These are phyloP conservation scores for Cheilosia vulpina DNA, from an alignment of 2,888 invertebrate species.

Conservation along the genomic window DNA sequence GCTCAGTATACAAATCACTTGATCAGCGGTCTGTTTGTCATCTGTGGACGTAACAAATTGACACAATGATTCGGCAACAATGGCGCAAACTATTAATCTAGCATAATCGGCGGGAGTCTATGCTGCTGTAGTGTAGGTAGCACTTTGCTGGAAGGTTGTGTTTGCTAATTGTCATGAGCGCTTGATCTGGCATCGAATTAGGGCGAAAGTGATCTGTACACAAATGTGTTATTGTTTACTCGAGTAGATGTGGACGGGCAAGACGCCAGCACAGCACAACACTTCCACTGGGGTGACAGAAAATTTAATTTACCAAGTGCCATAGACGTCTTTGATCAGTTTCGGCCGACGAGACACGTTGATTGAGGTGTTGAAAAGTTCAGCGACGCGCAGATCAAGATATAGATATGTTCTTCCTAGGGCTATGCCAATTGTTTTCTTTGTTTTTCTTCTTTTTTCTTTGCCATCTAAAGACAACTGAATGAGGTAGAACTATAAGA, in stretches of 20 bases:
- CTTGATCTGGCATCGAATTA: conserved; percentile 34
- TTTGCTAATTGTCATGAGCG: conserved; percentile 33
- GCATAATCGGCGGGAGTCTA: conserved; percentile 7
- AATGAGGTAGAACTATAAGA: neutral
- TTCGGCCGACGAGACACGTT: conserved; percentile 27
- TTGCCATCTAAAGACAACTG: neutral
- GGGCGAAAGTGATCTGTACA: conserved; percentile 50
- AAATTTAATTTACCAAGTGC: conserved; percentile 35
- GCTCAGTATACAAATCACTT: conserved; percentile 6
- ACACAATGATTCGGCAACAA: conserved; percentile 22
- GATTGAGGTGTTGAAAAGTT: conserved; percentile 70
- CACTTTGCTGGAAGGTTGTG: conserved; percentile 48
- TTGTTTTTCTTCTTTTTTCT: neutral
- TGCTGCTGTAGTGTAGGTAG: conserved; percentile 4
- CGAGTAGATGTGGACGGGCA: conserved; percentile 49
- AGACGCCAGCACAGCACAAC: conserved; percentile 38
- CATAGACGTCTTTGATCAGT: conserved; percentile 61
- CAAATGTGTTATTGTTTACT: conserved; percentile 13
- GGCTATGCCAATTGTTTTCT: neutral
- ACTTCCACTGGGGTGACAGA: conserved; percentile 41
- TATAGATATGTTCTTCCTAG: conserved; percentile 22
- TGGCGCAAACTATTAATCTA: conserved; percentile 9
- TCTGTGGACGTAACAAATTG: neutral
- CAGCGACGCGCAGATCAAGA: conserved; percentile 48
- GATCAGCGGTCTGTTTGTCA: conserved; percentile 17